phyloP scores from a whole-genome alignment of 2,888 invertebrate genomes.

The Philopedon plagiatum region DNA sequence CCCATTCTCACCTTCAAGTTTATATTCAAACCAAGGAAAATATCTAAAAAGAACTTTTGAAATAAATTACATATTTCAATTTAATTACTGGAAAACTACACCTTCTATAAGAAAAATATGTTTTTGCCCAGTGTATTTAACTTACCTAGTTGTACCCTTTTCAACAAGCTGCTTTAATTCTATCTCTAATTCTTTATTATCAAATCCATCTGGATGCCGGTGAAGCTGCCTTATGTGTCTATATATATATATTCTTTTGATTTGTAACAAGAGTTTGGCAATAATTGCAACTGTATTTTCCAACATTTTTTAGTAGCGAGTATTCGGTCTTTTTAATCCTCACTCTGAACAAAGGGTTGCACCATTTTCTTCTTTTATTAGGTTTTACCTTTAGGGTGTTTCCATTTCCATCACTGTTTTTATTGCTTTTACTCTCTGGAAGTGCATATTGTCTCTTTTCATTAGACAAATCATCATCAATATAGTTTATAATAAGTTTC shows the following conservation, averaged over 20 bases:
- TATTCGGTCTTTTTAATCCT: not conserved
- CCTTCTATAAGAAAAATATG: too few species aligned
- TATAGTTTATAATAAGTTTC: too few species aligned
- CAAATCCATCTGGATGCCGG: not conserved
- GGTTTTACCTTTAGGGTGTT: too few species aligned
- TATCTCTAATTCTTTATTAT: not conserved
- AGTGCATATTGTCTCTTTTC: too few species aligned
- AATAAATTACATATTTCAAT: too few species aligned
- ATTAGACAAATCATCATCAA: too few species aligned
- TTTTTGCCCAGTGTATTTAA: too few species aligned
- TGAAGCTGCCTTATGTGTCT: not conserved
- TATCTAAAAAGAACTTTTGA: not conserved
- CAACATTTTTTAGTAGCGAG: not conserved
- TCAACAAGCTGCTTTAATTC: not conserved
- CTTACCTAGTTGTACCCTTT: not conserved
- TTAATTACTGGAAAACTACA: too few species aligned
- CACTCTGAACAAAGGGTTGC: too few species aligned
- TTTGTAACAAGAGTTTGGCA: not conserved
- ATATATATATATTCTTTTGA: not conserved
- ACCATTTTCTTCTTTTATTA: not conserved
- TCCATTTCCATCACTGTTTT: too few species aligned
- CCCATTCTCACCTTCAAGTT: not conserved
- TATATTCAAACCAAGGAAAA: not conserved
- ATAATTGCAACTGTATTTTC: not conserved
- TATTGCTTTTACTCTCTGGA: too few species aligned